phyloP scores from a whole-genome alignment of 2,113 vertebrate genomes.

The Eulacestoma nigropectus region DNA sequence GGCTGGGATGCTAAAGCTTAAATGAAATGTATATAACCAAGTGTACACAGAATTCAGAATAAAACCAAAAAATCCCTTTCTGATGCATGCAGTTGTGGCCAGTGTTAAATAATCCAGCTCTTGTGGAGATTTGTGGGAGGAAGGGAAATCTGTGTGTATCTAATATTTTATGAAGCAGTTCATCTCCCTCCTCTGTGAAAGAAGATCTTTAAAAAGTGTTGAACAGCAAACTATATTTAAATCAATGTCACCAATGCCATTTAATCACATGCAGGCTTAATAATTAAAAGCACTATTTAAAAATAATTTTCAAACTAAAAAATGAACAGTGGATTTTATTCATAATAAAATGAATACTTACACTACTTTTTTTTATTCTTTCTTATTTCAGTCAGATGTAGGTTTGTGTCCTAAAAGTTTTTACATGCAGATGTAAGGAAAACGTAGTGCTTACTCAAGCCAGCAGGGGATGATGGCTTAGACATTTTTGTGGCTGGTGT shows the following conservation, averaged over 20 bases:
- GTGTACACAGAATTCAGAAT: neutral
- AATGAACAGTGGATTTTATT: neutral
- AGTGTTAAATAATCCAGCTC: neutral
- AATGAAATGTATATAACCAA: neutral
- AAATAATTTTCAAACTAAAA: neutral
- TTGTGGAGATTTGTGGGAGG: neutral
- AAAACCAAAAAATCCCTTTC: neutral
- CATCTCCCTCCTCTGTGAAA: neutral
- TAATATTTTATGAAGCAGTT: neutral
- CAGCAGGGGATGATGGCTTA: neutral
- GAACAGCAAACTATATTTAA: neutral
- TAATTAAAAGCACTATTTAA: neutral
- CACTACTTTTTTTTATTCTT: neutral
- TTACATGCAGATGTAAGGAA: neutral
- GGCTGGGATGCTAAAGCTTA: constrained; percentile 24
- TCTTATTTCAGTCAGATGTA: neutral
- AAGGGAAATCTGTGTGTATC: neutral
- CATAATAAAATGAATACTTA: neutral
- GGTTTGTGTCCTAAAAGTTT: neutral
- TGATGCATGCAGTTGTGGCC: neutral
- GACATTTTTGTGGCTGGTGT: constrained; percentile 5
- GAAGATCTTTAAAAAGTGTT: neutral
- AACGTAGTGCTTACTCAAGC: neutral
- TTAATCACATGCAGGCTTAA: neutral
- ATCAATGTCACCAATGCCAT: neutral